Evolutionary conservation across 2,888 invertebrate genomes (phyloP).

Genomic region (Alviniconcha strummeri): DNA sequence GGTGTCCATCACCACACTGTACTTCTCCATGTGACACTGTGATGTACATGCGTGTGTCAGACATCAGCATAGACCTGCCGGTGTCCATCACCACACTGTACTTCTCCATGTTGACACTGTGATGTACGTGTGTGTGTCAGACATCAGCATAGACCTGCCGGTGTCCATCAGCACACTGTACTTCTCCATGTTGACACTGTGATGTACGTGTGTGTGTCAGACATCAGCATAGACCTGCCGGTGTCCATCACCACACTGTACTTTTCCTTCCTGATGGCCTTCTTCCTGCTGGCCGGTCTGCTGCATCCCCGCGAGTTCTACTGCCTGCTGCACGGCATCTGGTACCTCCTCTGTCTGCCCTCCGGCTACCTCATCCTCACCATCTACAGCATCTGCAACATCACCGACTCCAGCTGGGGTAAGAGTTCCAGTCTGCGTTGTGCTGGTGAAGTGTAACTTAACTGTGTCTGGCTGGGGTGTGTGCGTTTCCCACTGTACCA

Average conservation of each 20-base stretch:
- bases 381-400: slow-evolving; percentile 67
- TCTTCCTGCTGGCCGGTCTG: slow-evolving; percentile 58
- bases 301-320: slow-evolving; percentile 61
- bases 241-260: slow-evolving; percentile 63
- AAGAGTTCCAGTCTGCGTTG: slow-evolving; percentile 29
- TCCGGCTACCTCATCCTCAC: slow-evolving; percentile 65
- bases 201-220: slow-evolving; percentile 41
- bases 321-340: slow-evolving; percentile 64
- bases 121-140: slow-evolving; percentile 34
- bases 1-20: too few species aligned
- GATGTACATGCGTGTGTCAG: too few species aligned
- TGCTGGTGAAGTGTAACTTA: neutral
- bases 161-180: slow-evolving; percentile 63
- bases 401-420: slow-evolving; percentile 70
- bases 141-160: slow-evolving; percentile 47
- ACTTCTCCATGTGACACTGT: too few species aligned
- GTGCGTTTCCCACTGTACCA: neutral
- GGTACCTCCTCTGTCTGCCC: slow-evolving; percentile 67
- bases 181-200: too few species aligned
- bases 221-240: slow-evolving; percentile 47
- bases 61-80: too few species aligned
- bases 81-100: too few species aligned
- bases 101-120: too few species aligned
- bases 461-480: neutral
- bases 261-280: slow-evolving; percentile 49